Evolutionary conservation across 1,140 invertebrate species (phyloP), one percentile per base, ranked within the genome.

Genomic region (Pentalonia nigronervosa): DNA sequence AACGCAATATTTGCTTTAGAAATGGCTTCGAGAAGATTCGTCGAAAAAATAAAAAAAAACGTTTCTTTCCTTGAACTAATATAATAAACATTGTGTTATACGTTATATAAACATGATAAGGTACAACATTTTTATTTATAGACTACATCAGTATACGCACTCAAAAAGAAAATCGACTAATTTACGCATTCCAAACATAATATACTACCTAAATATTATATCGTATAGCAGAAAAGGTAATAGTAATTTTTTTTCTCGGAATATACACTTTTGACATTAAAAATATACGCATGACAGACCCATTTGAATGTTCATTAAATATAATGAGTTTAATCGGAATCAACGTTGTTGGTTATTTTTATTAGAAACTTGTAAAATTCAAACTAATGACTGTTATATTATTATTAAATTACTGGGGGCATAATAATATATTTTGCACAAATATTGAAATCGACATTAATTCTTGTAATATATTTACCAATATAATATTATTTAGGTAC

Each of bases 71-170:
- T 17, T 30, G n/a, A 76, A 76, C 60, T 76, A n/a, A 76, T n/a
- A 76, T 76, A 34, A 76, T 76, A 76, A 76, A 76, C 60, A 76
- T 76, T 17, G 8, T 76, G 11, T n/a, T 76, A n/a, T 76, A n/a
- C n/a, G 30, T 76, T 76, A 76, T 76, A 76, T n/a, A n/a, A 76
- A 76, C n/a, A 76, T 76, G 60, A 76, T 76, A 76, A 76, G 30
- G n/a, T 67, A 76, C 60, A 76, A n/a, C 60, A 76, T 76, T 76
- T 76, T n/a, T 76, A n/a, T 76, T 76, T 76, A 76, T 76, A 17
- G n/a, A 30, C n/a, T 76, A 76, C 60, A 76, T 76, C 60, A 76
- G 30, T 67, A 30, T 30, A n/a, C 30, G 14, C 30, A 23, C 60
- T n/a, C 30, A 17, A 76, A 76, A 76, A 76, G 60, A 6, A 76